Conservation (phyloP, 2,113 vertebrate species). For the Cacatua alba region DNA sequence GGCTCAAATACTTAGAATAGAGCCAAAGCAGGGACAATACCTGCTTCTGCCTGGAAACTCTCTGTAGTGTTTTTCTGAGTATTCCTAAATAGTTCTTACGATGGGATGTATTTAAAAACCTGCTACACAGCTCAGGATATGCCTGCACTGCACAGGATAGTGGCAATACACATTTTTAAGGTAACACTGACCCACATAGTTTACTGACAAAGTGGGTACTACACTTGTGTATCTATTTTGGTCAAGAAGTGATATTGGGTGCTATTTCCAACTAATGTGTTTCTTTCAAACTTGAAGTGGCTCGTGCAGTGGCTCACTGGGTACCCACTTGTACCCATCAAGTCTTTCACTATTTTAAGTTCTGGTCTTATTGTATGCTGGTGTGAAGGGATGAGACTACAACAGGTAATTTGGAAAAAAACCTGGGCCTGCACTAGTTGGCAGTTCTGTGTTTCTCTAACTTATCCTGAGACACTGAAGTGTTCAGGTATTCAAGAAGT, state of each 20-base stretch:
- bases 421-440: not conserved
- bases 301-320: not conserved
- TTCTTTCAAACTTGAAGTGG: not conserved
- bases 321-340: not conserved
- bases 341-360: not conserved
- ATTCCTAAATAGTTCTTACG: not conserved
- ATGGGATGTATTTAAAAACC: not conserved
- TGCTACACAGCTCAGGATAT: not conserved
- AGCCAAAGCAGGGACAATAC: not conserved
- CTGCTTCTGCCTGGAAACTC: not conserved
- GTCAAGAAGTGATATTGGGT: not conserved
- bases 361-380: not conserved
- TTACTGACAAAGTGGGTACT: not conserved
- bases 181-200: fast-evolving
- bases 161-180: not conserved
- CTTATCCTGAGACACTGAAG: not conserved
- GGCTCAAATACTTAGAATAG: not conserved
- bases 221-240: not conserved
- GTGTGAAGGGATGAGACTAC: not conserved
- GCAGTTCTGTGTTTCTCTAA: not conserved
- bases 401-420: not conserved
- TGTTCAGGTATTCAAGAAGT: not conserved
- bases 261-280: fast-evolving
- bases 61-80: not conserved
- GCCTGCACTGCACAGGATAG: not conserved